Base-by-base conservation (phyloP, 2,797 vertebrate genomes). In the Melanotaenia trifasciata region DNA sequence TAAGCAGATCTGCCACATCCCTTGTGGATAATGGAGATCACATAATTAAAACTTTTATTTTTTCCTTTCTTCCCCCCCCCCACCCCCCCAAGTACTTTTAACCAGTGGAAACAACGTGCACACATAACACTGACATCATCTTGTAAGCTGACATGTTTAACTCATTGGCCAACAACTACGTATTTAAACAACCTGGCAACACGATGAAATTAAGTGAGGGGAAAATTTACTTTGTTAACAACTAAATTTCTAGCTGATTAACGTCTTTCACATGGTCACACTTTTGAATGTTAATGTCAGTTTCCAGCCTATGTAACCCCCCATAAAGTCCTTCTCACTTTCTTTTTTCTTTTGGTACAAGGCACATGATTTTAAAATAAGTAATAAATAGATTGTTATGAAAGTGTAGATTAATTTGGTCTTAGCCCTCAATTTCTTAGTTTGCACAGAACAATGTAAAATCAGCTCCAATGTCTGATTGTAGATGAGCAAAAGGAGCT, bases 41-140 rank as follows among this genome's bases (percentile, higher is more conserved):
- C 51, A 54, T 54, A 26, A 10, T 54, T 54, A 5, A 54, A 24
- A 54, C 22, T 22, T 24, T 53, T 24, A 4, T 24, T 11, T 26
- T 26, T 26, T 26, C 9, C 14, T 54, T 54, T 30, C 4, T 4
- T 30, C 4, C 28, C 28, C 28, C 26, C 26, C 26, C 4, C 1
- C 4, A 4, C 28, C 28, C 26, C 26, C 26, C 4, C 1, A 26
- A 13, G 22, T 11, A 5, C 24, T 26, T 26, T 26, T 24, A 24
- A 26, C 11, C 51, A 54, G 51, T 54, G 51, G 51, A 54, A 54
- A 54, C 24, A 54, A 54, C 4, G 13, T 54, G 16, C 36, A 36
- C 14, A 26, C 1, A 65, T 6, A 51, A 51, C 62, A 51, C 45
- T 64, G 62, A 64, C 45, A 51, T 51, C 62, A 64, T 35, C 62